Conservation (phyloP, 2,797 vertebrate genomes). For the Poecile montanus region DNA sequence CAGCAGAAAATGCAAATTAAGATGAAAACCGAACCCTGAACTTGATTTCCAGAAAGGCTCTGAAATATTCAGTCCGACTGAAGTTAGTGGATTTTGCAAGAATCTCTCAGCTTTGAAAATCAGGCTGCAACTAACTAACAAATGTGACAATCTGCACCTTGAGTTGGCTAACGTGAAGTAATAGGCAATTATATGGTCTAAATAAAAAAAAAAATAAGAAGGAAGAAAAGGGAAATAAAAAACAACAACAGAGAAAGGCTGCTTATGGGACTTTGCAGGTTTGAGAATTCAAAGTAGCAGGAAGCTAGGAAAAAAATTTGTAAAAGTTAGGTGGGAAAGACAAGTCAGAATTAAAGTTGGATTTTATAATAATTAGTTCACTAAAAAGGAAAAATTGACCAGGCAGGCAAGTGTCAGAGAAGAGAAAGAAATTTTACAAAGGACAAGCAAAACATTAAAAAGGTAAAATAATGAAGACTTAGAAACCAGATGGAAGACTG, state of each 20-base stretch:
- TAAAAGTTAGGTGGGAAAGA: background rate
- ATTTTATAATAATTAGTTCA: background rate
- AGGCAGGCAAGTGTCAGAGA: background rate
- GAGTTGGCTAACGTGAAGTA: background rate
- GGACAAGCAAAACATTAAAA: background rate
- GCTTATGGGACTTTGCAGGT: background rate
- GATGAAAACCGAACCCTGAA: background rate
- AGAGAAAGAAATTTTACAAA: background rate
- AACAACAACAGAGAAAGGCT: background rate
- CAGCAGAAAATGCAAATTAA: constrained; percentile 17
- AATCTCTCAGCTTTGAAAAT: background rate
- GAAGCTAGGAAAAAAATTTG: background rate
- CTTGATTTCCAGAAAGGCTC: background rate
- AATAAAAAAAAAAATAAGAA: background rate
- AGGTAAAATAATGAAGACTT: background rate
- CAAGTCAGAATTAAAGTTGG: background rate
- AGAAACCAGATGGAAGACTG: background rate
- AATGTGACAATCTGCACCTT: background rate
- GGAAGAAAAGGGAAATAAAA: background rate
- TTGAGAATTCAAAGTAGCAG: background rate
- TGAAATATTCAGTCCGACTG: background rate
- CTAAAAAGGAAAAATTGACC: background rate
- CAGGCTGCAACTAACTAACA: background rate
- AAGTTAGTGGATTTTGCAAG: background rate
- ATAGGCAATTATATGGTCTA: background rate